phyloP scores from a whole-genome alignment of 92 coral and sea anemone genomes.

The Porites rus region DNA sequence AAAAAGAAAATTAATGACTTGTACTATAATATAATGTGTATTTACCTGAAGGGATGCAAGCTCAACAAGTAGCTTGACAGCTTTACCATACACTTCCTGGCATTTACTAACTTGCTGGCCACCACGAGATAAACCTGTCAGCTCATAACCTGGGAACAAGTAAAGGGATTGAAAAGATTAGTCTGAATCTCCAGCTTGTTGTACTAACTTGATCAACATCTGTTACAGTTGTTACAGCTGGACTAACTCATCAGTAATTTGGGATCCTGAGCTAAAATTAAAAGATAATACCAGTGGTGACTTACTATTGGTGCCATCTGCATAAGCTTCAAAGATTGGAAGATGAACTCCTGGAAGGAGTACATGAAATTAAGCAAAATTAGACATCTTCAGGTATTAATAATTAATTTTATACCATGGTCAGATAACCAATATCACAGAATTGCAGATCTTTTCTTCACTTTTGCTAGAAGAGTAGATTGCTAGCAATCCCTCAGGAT shows the following conservation, averaged over 20 bases:
- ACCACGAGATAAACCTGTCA: constrained; percentile 97
- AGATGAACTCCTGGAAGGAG: constrained; percentile 78
- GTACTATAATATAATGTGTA: too few species aligned
- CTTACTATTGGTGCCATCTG: constrained; percentile 99
- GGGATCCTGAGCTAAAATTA: too few species aligned
- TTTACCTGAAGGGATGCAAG: constrained; percentile 96
- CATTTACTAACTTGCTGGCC: constrained; percentile 98
- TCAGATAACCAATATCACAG: background rate
- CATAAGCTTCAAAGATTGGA: constrained; percentile 93
- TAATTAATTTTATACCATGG: too few species aligned
- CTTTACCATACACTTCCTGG: constrained; percentile 98
- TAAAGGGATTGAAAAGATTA: background rate
- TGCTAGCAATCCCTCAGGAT: too few species aligned
- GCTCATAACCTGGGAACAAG: constrained; percentile 83
- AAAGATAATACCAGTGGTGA: background rate
- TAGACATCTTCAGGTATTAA: too few species aligned
- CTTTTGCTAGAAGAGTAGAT: background rate
- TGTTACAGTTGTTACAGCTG: too few species aligned
- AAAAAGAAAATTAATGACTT: too few species aligned
- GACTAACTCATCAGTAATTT: too few species aligned
- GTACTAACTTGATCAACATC: too few species aligned
- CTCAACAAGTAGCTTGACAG: constrained; percentile 96
- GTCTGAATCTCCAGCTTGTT: background rate
- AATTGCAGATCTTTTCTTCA: background rate
- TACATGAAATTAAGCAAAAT: background rate